Conservation (phyloP, 1,140 invertebrate species). For the Danaus melanippus region DNA sequence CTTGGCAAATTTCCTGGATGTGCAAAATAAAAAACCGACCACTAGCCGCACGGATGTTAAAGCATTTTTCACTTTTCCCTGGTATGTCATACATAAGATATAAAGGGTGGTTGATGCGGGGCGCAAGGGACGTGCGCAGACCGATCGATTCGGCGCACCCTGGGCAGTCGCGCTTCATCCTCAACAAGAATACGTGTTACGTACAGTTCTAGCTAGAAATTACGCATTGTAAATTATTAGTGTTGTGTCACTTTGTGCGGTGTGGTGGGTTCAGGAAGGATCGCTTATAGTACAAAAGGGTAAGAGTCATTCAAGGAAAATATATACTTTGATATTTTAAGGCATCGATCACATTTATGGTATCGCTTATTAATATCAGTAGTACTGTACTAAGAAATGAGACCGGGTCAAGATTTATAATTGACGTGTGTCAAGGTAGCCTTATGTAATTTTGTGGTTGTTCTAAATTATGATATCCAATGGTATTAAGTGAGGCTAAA, state of each 20-base stretch:
- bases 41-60: constrained; percentile 14
- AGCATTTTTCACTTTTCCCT: constrained; percentile 44
- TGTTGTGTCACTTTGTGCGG: constrained; percentile 34
- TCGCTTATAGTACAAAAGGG: constrained; percentile 3
- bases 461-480: too few species aligned
- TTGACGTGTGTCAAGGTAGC: too few species aligned
- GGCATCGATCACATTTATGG: too few species aligned
- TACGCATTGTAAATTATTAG: constrained; percentile 47
- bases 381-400: too few species aligned
- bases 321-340: too few species aligned
- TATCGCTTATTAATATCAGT: neutral
- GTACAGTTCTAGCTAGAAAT: constrained; percentile 22
- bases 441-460: too few species aligned
- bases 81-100: constrained; percentile 65
- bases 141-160: constrained; percentile 55
- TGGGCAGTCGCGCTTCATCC: constrained; percentile 37
- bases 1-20: too few species aligned
- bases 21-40: neutral
- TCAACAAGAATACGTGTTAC: constrained; percentile 17
- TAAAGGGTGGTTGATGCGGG: constrained; percentile 46
- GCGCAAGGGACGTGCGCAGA: constrained; percentile 48
- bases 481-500: too few species aligned
- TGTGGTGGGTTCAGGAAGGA: constrained; percentile 20
- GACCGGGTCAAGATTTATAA: too few species aligned
- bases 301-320: too few species aligned